Evolutionary conservation across 92 coral and sea anemone genomes (phyloP).

Genomic region (Montipora capitata): DNA sequence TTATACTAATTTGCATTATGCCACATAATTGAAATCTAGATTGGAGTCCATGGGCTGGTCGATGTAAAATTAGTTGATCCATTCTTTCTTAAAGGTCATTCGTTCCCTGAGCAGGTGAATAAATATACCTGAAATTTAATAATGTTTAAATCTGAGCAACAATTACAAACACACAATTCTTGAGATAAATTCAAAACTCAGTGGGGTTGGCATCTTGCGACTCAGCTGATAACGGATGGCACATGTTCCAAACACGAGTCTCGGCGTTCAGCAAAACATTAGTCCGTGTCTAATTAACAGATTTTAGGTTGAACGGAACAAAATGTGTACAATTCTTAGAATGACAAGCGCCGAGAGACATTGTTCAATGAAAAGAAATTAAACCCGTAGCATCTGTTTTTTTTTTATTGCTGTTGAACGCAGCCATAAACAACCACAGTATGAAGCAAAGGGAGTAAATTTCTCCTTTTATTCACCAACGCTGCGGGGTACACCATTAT

Average conservation of each 20-base stretch:
- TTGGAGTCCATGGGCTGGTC: no score
- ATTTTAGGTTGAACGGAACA: constrained; percentile 10
- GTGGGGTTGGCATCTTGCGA: not conserved
- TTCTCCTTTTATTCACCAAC: constrained; percentile 14
- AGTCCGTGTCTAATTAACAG: not conserved
- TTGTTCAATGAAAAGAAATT: constrained; percentile 9
- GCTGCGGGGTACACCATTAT: constrained; percentile 28
- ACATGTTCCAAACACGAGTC: not conserved
- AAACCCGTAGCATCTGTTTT: constrained; percentile 35
- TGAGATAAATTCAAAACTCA: not conserved
- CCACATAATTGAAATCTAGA: no score
- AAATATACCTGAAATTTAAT: no score
- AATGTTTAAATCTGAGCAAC: not conserved
- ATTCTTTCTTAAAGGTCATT: no score
- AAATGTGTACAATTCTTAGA: not conserved
- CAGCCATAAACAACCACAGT: constrained; percentile 41
- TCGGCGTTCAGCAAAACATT: not conserved
- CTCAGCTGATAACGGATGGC: not conserved
- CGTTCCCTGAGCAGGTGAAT: not conserved
- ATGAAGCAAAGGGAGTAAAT: constrained; percentile 38
- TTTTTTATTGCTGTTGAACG: constrained; percentile 10
- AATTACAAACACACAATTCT: not conserved
- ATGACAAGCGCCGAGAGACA: not conserved
- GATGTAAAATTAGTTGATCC: no score
- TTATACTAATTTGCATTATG: no score